Evolutionary conservation across 1,140 invertebrate species (phyloP).

Genomic region (Drosophila pruinosa): DNA sequence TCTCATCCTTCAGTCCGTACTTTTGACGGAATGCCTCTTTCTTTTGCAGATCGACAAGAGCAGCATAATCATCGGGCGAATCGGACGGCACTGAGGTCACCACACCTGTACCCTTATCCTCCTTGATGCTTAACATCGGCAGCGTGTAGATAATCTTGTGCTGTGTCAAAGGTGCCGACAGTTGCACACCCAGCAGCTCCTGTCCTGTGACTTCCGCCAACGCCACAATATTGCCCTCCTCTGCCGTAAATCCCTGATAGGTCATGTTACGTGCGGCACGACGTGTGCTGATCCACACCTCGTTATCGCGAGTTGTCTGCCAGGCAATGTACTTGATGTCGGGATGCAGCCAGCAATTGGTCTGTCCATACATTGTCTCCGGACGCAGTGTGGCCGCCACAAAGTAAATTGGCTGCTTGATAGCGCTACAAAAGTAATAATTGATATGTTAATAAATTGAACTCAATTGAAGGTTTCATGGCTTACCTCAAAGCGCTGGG

Average conservation of each 20-base stretch:
- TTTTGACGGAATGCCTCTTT: conserved; percentile 97
- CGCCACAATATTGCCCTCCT: conserved; percentile 91
- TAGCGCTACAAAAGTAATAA: conserved; percentile 14
- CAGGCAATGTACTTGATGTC: conserved; percentile 97
- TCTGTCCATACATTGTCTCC: conserved; percentile 99
- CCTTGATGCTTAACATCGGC: conserved; percentile 99
- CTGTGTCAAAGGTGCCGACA: conserved; percentile 92
- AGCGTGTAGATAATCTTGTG: conserved; percentile 95
- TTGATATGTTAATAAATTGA: background rate
- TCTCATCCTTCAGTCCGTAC: conserved; percentile 95
- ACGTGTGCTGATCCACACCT: conserved; percentile 94
- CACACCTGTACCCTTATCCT: conserved; percentile 98
- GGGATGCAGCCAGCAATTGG: conserved; percentile 99
- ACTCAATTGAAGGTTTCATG: background rate
- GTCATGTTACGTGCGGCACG: conserved; percentile 97
- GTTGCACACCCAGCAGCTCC: conserved; percentile 90
- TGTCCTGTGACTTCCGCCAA: conserved; percentile 89
- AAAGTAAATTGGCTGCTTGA: conserved; percentile 83
- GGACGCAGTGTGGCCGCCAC: conserved; percentile 99
- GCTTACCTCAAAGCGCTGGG: conserved; percentile 89
- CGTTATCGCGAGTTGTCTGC: conserved; percentile 87
- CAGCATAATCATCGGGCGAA: conserved; percentile 99
- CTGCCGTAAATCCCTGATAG: conserved; percentile 95
- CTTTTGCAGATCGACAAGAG: conserved; percentile 97
- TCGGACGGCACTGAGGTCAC: conserved; percentile 99